Percentiles rank a stretch among this genome's conserved stretches.
Conservation (phyloP, 2,888 invertebrate species). For the Hyles lineata region DNA sequence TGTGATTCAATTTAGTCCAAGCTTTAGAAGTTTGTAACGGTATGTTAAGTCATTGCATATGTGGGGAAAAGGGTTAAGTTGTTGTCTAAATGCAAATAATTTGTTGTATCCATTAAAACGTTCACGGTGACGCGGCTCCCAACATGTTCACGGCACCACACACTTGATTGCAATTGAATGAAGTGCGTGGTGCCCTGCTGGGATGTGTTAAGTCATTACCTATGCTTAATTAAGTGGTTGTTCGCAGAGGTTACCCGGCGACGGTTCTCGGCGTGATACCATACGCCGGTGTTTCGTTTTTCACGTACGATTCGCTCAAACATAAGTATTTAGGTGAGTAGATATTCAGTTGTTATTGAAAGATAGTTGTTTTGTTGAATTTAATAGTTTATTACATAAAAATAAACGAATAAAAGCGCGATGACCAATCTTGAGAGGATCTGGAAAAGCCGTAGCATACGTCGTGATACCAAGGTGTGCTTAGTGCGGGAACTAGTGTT, state of each 20-base stretch:
- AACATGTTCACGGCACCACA: no score
- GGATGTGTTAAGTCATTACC: not conserved
- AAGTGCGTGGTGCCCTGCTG: not conserved
- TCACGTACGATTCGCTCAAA: conserved; percentile 98
- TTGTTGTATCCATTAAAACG: no score
- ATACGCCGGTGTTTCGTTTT: conserved; percentile 98
- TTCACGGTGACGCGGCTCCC: no score
- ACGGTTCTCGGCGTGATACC: conserved; percentile 97
- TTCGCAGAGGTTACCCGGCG: conserved; percentile 91
- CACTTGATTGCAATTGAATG: no score
- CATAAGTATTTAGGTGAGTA: conserved; percentile 88
- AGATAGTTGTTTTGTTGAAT: no score
- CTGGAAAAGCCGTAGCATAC: no score
- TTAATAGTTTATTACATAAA: no score
- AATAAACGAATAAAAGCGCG: no score
- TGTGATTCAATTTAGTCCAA: not conserved
- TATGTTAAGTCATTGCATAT: not conserved
- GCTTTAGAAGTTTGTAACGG: not conserved
- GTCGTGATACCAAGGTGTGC: no score
- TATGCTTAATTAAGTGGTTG: not conserved
- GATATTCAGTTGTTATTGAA: no score
- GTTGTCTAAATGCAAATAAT: not conserved
- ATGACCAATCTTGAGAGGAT: no score
- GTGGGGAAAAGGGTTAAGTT: not conserved
- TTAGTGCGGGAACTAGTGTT: no score